Conservation (phyloP, 2,797 vertebrate genomes). For the Chelon auratus region DNA sequence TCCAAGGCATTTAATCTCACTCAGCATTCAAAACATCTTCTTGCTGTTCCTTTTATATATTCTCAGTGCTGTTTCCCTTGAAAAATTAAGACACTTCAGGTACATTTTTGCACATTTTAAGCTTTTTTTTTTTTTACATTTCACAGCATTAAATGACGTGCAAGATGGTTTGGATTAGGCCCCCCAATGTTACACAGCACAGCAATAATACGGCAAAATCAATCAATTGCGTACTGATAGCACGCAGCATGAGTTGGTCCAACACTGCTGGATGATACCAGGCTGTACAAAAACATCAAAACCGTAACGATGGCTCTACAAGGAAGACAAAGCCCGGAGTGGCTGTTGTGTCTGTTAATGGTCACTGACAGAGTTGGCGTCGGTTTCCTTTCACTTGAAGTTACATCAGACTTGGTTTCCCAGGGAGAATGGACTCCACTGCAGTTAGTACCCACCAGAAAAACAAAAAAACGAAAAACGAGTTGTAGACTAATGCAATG, state of each 20-base stretch:
- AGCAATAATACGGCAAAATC: no score
- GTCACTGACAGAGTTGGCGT: constrained; percentile 16
- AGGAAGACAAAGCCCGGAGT: constrained; percentile 3
- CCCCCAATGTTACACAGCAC: no score
- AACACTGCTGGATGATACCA: no score
- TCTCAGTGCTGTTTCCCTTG: no score
- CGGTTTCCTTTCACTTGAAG: constrained; percentile 33
- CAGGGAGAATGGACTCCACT: background rate
- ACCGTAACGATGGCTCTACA: constrained; percentile 34
- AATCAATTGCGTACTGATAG: no score
- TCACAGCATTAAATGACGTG: no score
- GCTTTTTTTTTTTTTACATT: background rate
- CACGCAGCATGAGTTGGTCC: background rate
- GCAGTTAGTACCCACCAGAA: background rate
- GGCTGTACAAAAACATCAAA: constrained; percentile 1
- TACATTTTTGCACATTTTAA: no score
- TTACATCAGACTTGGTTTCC: constrained; percentile 30
- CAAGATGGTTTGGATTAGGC: no score
- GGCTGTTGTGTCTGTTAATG: constrained; percentile 17
- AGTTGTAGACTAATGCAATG: constrained; percentile 3
- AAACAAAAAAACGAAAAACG: background rate
- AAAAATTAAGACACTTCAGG: no score
- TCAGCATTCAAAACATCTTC: background rate
- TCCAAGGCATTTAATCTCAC: background rate
- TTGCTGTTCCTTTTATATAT: background rate